Evolutionary conservation across 1,140 invertebrate species (phyloP).

Genomic region (Neodiprion pinetum): DNA sequence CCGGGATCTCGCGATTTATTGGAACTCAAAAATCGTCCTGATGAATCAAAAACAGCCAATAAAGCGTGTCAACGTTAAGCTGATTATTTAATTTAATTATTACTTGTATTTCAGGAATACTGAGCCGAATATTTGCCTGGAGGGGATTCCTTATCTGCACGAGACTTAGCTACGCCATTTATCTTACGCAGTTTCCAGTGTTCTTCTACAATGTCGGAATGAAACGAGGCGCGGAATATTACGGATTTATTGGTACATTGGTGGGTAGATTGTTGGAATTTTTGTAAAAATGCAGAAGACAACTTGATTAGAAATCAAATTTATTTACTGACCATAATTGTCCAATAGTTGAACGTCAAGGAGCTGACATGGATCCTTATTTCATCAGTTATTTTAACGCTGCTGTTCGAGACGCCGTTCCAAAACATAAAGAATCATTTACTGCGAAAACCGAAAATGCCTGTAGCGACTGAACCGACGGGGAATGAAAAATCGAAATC

Average conservation of each 20-base stretch:
- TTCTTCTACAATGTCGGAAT: conserved; percentile 73
- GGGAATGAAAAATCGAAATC: not conserved
- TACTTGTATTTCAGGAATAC: conserved; percentile 52
- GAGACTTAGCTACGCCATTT: conserved; percentile 70
- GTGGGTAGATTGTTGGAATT: conserved; percentile 45
- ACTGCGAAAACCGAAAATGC: conserved; percentile 37
- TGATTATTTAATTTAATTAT: not conserved
- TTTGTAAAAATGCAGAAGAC: not conserved
- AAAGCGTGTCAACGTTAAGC: conserved; percentile 6
- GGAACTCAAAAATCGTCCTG: too few relatives aligned
- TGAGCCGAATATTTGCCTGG: conserved; percentile 65
- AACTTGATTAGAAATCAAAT: not conserved
- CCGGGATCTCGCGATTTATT: too few relatives aligned
- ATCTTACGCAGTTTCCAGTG: conserved; percentile 73
- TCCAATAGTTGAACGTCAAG: conserved; percentile 65
- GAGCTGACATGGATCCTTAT: conserved; percentile 65
- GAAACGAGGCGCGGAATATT: conserved; percentile 62
- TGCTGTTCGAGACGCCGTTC: conserved; percentile 73
- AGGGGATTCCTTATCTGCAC: conserved; percentile 69
- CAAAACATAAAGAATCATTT: conserved; percentile 69
- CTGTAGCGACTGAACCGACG: not conserved
- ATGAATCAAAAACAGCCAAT: not conserved
- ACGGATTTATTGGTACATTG: conserved; percentile 62
- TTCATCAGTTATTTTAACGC: conserved; percentile 66
- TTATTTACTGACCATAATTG: conserved; percentile 18